phyloP scores from a whole-genome alignment of 1,140 invertebrate species.

The Zaprionus ghesquierei region DNA sequence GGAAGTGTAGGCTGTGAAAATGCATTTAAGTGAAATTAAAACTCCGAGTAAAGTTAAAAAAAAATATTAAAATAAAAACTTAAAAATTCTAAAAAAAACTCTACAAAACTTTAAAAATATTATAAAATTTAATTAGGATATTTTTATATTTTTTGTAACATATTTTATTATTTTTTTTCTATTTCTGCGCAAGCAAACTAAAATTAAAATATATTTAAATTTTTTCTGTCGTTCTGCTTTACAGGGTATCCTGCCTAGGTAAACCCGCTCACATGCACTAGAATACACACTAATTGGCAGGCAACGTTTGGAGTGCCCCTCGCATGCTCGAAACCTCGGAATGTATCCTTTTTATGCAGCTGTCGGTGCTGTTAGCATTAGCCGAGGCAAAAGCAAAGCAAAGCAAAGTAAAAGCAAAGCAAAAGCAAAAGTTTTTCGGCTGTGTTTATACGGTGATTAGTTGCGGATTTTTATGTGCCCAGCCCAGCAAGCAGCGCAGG shows the following conservation, averaged over 20 bases:
- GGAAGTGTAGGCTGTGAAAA: neutral
- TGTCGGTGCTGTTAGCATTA: slow-evolving; percentile 30
- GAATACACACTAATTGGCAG: slow-evolving; percentile 28
- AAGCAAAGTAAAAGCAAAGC: no score
- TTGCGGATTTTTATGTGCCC: slow-evolving; percentile 50
- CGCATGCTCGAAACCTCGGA: neutral
- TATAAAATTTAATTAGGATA: no score
- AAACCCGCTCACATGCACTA: neutral
- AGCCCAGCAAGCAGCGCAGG: no score
- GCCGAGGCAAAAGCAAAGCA: slow-evolving; percentile 6
- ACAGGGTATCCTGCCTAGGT: slow-evolving; percentile 1
- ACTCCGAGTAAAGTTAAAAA: no score
- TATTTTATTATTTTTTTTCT: neutral
- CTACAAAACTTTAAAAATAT: no score
- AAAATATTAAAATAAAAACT: no score
- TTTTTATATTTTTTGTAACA: neutral
- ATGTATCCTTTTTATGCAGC: slow-evolving; percentile 37
- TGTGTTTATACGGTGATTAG: slow-evolving; percentile 56
- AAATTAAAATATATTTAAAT: neutral
- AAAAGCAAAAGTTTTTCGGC: slow-evolving; percentile 46
- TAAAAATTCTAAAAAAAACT: no score
- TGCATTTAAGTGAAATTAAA: no score
- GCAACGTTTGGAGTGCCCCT: slow-evolving; percentile 19
- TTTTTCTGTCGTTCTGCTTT: neutral
- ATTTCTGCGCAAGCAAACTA: no score